Base-by-base conservation (phyloP, 2,888 invertebrate species). In the Lasioglossum oenotherae region DNA sequence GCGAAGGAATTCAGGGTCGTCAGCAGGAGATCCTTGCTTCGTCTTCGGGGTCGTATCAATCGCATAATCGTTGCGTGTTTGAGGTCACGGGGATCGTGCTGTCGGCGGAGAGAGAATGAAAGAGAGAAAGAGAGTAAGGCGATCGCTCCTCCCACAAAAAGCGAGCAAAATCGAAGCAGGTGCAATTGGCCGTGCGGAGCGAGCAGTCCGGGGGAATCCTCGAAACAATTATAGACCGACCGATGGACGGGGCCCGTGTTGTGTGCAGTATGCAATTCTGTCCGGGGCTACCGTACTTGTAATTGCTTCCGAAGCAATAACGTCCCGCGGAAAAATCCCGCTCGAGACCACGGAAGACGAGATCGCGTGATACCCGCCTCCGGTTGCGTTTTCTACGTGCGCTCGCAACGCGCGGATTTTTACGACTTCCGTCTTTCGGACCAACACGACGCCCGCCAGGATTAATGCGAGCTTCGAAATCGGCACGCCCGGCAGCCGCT, bases 101-200 rank as follows among this genome's bases (percentile, higher is more conserved):
- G 89, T 87, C 89, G 89, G 87, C 14, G 16, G 27, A 60, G 14
- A 60, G 60, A 14, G 60, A 27, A 4, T 2, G 53, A 23, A 23
- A 53, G 8, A 53, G 53, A 23, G 23, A 53, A 23, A 27, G 35
- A 35, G 89, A 91, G 90, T 87, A 90, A 88, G 88, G 89, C 89
- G 92, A 91, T 92, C 87, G 89, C 89, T 87, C 89, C 88, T 89
- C 91, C 88, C 78, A 90, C 89, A 93, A 93, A 94, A 93, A 93
- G 89, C 91, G 92, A 91, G 88, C 91, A 92, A 92, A 93, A 93
- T 94, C 91, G 91, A 94, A 92, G 91, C 94, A 93, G 93, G 93
- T 93, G 93, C 92, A 93, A 93, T 93, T 92, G 92, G 90, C 80
- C 27, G 67, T n/a, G 87, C 84, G 89, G 82, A 82, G 31, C 85